Evolutionary conservation across 1,140 invertebrate genomes (phyloP).

Genomic region (Pogonomyrmex barbatus): DNA sequence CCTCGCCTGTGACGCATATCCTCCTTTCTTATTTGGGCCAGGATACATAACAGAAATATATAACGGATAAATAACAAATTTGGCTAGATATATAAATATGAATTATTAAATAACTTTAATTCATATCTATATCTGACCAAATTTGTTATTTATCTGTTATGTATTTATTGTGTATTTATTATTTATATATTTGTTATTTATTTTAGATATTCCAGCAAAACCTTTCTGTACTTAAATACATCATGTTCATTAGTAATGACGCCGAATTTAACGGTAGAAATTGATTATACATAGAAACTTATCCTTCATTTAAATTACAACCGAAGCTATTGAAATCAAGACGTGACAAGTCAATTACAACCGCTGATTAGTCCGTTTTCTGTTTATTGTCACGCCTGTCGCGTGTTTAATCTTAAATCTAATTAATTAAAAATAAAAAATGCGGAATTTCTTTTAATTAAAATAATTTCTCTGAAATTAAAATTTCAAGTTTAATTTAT

Average conservation of each 20-base stretch:
- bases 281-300: neutral
- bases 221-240: neutral
- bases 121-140: too few species aligned
- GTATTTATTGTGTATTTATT: too few species aligned
- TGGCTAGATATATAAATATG: too few species aligned
- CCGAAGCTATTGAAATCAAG: neutral
- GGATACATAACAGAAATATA: too few species aligned
- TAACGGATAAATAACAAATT: too few species aligned
- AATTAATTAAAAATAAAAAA: neutral
- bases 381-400: neutral
- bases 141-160: too few species aligned
- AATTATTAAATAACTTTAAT: too few species aligned
- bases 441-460: neutral
- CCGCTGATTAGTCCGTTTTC: neutral
- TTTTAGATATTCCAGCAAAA: too few species aligned
- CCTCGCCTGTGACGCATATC: too few species aligned
- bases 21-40: too few species aligned
- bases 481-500: neutral
- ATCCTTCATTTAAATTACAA: neutral
- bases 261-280: neutral
- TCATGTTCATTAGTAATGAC: neutral
- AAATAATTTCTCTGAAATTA: neutral
- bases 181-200: neutral
- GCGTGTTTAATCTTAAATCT: neutral
- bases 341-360: neutral